Percentiles rank a stretch among this genome's conserved stretches.
These are phyloP conservation scores for Theocolax elegans DNA, from an alignment of 1,140 invertebrate genomes.

Conservation along the genomic window DNA sequence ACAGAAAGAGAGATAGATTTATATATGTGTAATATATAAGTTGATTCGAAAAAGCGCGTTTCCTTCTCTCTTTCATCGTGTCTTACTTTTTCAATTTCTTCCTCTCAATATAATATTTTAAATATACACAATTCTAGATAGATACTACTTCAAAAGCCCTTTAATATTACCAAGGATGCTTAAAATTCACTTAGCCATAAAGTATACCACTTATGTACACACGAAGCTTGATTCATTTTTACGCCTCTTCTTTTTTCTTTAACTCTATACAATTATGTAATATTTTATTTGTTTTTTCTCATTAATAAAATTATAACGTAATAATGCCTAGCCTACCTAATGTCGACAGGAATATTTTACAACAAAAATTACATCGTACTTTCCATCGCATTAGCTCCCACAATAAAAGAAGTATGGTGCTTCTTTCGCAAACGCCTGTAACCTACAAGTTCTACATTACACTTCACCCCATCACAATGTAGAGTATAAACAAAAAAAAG, in stretches of 20 bases:
- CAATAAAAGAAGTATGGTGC: slow-evolving; percentile 20
- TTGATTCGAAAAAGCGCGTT: slow-evolving; percentile 23
- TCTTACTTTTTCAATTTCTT: slow-evolving; percentile 23
- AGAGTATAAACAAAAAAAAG: slow-evolving; percentile 58
- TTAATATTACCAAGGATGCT: slow-evolving; percentile 59
- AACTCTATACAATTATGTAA: slow-evolving; percentile 64
- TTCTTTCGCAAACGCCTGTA: slow-evolving; percentile 23
- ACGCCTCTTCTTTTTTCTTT: no score
- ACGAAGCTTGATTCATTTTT: slow-evolving; percentile 56
- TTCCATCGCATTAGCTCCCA: slow-evolving; percentile 39
- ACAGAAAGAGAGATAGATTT: not conserved
- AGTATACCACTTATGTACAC: slow-evolving; percentile 65
- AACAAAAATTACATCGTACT: slow-evolving; percentile 64
- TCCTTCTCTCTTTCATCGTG: slow-evolving; percentile 35
- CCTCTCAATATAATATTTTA: slow-evolving; percentile 28
- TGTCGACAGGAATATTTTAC: slow-evolving; percentile 66
- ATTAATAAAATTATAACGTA: slow-evolving; percentile 67
- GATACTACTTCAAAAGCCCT: slow-evolving; percentile 58
- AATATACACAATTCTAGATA: slow-evolving; percentile 45
- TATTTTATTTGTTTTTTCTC: slow-evolving; percentile 62
- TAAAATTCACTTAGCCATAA: slow-evolving; percentile 59
- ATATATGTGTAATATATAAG: no score
- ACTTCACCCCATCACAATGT: slow-evolving; percentile 58
- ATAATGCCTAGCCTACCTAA: slow-evolving; percentile 64
- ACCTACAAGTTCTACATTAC: slow-evolving; percentile 59